Percentiles rank a stretch among this genome's conserved stretches.
Conservation (phyloP, 2,113 vertebrate genomes). For the Actinemys pallida region DNA sequence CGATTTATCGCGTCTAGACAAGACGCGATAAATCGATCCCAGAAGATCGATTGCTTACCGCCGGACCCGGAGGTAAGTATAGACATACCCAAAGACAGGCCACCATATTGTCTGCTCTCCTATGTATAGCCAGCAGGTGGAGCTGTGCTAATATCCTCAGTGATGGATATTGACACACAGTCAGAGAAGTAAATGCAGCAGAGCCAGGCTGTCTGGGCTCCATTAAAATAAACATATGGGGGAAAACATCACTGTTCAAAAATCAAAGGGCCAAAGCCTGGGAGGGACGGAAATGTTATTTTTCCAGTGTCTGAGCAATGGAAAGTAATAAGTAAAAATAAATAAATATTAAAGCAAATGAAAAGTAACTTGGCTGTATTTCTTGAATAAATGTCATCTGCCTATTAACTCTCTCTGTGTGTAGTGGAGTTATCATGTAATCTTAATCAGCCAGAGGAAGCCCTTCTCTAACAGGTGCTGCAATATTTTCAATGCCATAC, state of each 20-base stretch:
- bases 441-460: not conserved
- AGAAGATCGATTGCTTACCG: no score
- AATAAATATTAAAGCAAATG: not conserved
- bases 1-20: no score
- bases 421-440: not conserved
- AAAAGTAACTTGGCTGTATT: not conserved
- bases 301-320: not conserved
- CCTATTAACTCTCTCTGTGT: not conserved
- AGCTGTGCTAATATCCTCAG: not conserved
- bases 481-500: not conserved
- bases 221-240: not conserved
- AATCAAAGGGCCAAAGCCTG: not conserved
- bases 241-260: not conserved
- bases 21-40: no score
- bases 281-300: not conserved
- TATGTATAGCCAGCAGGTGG: not conserved
- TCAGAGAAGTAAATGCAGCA: not conserved
- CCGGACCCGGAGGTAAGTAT: no score
- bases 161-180: not conserved
- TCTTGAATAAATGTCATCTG: not conserved
- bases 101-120: not conserved
- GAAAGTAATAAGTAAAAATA: not conserved
- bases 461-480: no score
- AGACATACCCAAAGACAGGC: not conserved
- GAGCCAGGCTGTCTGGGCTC: not conserved